Evolutionary conservation across 1,140 invertebrate species (phyloP), one percentile per base, ranked within the genome.

Genomic region (Zaprionus africanus): DNA sequence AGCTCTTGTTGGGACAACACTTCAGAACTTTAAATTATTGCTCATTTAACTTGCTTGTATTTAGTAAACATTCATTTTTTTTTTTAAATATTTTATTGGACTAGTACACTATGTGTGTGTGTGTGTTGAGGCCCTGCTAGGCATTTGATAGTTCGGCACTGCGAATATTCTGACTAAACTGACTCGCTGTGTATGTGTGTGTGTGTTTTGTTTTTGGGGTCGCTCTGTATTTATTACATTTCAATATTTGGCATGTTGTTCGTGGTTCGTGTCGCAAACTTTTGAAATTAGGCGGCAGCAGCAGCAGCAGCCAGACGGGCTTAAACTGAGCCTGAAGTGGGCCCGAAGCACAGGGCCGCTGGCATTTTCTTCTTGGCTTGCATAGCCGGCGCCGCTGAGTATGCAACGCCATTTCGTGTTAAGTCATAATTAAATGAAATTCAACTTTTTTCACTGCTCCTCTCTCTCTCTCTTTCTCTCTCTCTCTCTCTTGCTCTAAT

Each of bases 381-480:
- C 78, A 84, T 70, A 43, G 73, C 69, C 75, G 82, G 78, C 82
- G 82, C 72, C 82, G 61, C 41, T 54, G 56, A 74, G 66, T 87
- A 88, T 87, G 83, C 83, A 87, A 81, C 81, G 74, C 78, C 67
- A 76, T 78, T 69, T 78, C 84, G 81, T 87, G 84, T 81, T 88
- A 81, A 88, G 78, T 88, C 66, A 88, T 87, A 87, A 87, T 87
- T 87, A 87, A 87, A 88, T 83, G 81, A 87, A 88, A 81, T 72
- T 86, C 84, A 81, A 69, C 84, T 68, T 38, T 60, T 75, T 34
- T 57, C 12, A 9, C 41, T 51, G 11, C 11, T 17, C 22, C 46
- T n/a, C 46, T 17, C 24, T 19, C 41, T 19, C 24, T 22, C 34
- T 2, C 53, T n/a, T 51, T 26, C 17, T 17, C 31, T 15, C 19